phyloP scores from a whole-genome alignment of 1,140 invertebrate genomes.

The Orius insidiosus region DNA sequence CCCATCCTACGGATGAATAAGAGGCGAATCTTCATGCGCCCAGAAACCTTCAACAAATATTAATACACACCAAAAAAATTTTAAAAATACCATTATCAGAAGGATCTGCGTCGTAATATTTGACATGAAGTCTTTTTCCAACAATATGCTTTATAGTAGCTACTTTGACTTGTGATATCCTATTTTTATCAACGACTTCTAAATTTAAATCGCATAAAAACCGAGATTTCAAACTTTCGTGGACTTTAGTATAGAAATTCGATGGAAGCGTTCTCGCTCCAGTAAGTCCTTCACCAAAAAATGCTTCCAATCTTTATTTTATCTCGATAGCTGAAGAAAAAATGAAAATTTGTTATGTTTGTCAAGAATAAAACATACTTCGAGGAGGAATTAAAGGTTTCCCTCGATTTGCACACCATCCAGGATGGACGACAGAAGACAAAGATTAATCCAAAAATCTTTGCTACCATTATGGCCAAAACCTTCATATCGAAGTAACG shows the following conservation, averaged over 20 bases:
- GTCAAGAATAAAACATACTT: slow-evolving; percentile 30
- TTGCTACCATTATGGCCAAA: slow-evolving; percentile 71
- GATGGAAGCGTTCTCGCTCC: slow-evolving; percentile 82
- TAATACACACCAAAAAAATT: too few relatives aligned
- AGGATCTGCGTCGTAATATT: slow-evolving; percentile 67
- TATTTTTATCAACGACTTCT: slow-evolving; percentile 90
- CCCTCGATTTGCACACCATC: slow-evolving; percentile 89
- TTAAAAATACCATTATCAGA: slow-evolving; percentile 45
- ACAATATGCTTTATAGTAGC: slow-evolving; percentile 78
- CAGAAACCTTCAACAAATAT: slow-evolving; percentile 48
- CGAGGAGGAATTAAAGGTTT: slow-evolving; percentile 87
- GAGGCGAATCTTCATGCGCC: slow-evolving; percentile 86
- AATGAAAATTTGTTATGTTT: neutral
- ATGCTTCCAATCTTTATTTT: slow-evolving; percentile 91
- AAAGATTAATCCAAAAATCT: slow-evolving; percentile 93
- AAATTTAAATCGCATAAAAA: slow-evolving; percentile 64
- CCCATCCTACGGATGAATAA: slow-evolving; percentile 94
- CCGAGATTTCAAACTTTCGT: slow-evolving; percentile 62
- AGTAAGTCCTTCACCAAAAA: slow-evolving; percentile 76
- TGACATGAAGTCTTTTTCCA: slow-evolving; percentile 75
- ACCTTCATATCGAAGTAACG: slow-evolving; percentile 83
- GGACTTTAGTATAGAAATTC: slow-evolving; percentile 78
- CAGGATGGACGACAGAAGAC: slow-evolving; percentile 81
- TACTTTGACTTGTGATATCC: slow-evolving; percentile 81
- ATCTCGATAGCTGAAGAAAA: slow-evolving; percentile 45